A percentile compares a stretch with the other conserved stretches of the same genome.
phyloP scores from a whole-genome alignment of 2,113 vertebrate species.

The Lynx canadensis region DNA sequence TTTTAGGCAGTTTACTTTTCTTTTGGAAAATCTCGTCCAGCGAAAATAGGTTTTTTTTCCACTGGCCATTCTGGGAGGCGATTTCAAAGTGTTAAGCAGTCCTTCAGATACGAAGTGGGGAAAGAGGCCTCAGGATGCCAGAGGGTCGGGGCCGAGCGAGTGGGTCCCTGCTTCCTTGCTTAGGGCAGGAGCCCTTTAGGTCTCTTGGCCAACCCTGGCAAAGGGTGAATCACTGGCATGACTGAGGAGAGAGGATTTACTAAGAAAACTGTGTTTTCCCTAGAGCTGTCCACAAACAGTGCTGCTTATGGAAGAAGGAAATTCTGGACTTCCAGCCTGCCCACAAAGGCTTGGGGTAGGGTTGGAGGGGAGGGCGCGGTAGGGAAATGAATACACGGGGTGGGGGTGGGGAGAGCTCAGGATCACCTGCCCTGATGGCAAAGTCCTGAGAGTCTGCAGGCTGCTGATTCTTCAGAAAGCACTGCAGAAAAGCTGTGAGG shows the following conservation, averaged over 20 bases:
- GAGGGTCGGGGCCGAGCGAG: neutral
- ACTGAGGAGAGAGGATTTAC: neutral
- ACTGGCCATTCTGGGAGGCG: neutral
- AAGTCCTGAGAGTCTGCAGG: neutral
- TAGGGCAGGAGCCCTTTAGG: neutral
- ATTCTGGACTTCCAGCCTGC: too few relatives aligned
- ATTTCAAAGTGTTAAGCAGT: neutral
- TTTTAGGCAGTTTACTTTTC: neutral
- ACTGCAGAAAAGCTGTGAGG: neutral
- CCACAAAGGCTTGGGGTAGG: too few relatives aligned
- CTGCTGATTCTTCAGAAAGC: neutral
- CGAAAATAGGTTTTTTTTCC: neutral
- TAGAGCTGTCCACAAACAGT: neutral
- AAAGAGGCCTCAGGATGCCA: neutral
- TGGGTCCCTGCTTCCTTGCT: neutral
- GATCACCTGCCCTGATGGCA: neutral
- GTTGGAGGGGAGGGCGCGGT: fast-evolving
- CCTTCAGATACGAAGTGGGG: neutral
- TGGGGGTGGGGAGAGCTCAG: neutral
- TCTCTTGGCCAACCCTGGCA: neutral
- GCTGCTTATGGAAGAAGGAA: neutral
- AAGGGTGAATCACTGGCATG: neutral
- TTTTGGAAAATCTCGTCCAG: neutral
- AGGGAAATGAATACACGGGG: neutral
- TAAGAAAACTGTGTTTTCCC: neutral